Conservation (phyloP, 2,113 vertebrate species). For the Cryptoleucopteryx plumbea region DNA sequence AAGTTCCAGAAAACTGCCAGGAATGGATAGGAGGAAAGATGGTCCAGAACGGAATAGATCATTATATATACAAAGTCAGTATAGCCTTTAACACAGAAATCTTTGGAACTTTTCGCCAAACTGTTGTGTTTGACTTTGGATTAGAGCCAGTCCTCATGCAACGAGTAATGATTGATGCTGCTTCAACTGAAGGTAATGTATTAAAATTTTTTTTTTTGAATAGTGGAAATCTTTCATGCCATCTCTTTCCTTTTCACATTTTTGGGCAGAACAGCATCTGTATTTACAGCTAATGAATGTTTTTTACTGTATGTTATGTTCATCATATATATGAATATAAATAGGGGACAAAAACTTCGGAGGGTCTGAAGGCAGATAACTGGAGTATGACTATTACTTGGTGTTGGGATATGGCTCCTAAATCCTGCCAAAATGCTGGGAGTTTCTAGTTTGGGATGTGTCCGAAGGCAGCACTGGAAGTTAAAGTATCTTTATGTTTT, state of each 20-base stretch:
- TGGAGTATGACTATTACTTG: not conserved
- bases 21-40: constrained; percentile 90
- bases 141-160: constrained; percentile 97
- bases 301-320: not conserved
- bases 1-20: constrained; percentile 87
- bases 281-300: not conserved
- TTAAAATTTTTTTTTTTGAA: not conserved
- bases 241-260: not conserved
- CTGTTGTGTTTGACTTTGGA: constrained; percentile 97
- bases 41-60: constrained; percentile 91
- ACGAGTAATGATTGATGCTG: constrained; percentile 97
- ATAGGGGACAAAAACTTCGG: not conserved
- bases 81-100: constrained; percentile 97
- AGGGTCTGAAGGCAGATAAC: not conserved
- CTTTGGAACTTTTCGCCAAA: constrained; percentile 98
- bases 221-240: not conserved
- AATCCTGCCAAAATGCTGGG: not conserved
- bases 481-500: not conserved
- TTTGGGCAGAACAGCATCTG: not conserved
- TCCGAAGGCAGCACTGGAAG: not conserved
- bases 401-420: not conserved
- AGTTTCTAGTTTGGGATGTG: not conserved
- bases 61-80: constrained; percentile 91
- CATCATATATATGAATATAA: not conserved
- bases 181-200: constrained; percentile 93